Percentiles rank a stretch among this genome's conserved stretches.
These are phyloP conservation scores for Echinometra lucunter DNA, from an alignment of 53 echinoderm and acorn worm genomes.

Conservation along the genomic window DNA sequence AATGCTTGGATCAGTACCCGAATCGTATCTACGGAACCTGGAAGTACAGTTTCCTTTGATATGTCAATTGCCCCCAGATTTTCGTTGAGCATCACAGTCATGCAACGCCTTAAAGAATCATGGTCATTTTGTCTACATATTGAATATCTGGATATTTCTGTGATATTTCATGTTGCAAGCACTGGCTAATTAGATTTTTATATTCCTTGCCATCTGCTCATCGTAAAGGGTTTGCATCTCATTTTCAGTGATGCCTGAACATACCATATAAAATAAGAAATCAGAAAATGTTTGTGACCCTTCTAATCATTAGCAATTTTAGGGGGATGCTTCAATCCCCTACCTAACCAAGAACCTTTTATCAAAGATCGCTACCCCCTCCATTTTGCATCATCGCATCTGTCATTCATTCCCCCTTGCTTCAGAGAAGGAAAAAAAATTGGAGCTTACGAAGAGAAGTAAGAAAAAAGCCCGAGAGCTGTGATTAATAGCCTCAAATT, in stretches of 20 bases:
- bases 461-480: not conserved
- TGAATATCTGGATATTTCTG: not conserved
- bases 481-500: conserved; percentile 67
- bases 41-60: too few species aligned
- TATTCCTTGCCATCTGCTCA: not conserved
- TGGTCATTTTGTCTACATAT: too few species aligned
- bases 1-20: too few species aligned
- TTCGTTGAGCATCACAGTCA: not conserved
- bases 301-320: not conserved
- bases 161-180: not conserved
- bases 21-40: too few species aligned
- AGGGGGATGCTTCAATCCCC: not conserved
- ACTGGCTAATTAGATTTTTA: not conserved
- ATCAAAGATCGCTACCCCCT: not conserved
- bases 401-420: conserved; percentile 53
- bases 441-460: not conserved
- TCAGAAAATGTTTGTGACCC: not conserved
- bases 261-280: not conserved
- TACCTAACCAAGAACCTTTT: not conserved
- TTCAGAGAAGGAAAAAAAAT: not conserved
- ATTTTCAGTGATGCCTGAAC: not conserved
- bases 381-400: conserved; percentile 42
- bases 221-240: too few species aligned
- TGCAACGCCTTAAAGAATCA: not conserved
- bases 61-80: not conserved